Evolutionary conservation across 2,113 vertebrate genomes (phyloP).

Genomic region (Mesembrinibis cayennensis): DNA sequence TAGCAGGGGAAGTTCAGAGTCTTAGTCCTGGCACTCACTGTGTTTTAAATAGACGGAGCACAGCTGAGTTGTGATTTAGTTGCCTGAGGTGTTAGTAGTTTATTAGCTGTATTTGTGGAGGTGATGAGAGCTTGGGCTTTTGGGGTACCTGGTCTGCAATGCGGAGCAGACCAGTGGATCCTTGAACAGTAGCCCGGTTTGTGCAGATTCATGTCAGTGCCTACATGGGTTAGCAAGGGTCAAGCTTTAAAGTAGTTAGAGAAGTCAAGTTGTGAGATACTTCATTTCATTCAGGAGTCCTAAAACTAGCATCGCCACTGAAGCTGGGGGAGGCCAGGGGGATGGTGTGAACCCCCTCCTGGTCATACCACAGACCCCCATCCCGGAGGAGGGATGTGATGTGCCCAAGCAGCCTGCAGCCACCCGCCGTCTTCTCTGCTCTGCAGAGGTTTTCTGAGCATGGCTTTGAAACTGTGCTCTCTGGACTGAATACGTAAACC

Average conservation of each 20-base stretch:
- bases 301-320: not conserved
- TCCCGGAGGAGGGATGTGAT: not conserved
- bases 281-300: not conserved
- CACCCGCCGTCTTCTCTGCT: not conserved
- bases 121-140: not conserved
- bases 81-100: not conserved
- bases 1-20: not conserved
- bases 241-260: not conserved
- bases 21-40: not conserved
- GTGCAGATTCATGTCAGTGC: not conserved
- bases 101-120: not conserved
- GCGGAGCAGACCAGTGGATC: not conserved
- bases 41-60: not conserved
- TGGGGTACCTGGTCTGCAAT: not conserved
- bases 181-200: not conserved
- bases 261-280: not conserved
- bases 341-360: not conserved
- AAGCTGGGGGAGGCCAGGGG: not conserved
- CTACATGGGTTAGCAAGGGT: not conserved
- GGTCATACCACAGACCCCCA: not conserved
- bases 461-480: not conserved
- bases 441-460: not conserved
- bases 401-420: not conserved
- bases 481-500: not conserved
- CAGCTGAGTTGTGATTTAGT: not conserved